phyloP scores from a whole-genome alignment of 2,888 invertebrate genomes.

The Microctonus brassicae region DNA sequence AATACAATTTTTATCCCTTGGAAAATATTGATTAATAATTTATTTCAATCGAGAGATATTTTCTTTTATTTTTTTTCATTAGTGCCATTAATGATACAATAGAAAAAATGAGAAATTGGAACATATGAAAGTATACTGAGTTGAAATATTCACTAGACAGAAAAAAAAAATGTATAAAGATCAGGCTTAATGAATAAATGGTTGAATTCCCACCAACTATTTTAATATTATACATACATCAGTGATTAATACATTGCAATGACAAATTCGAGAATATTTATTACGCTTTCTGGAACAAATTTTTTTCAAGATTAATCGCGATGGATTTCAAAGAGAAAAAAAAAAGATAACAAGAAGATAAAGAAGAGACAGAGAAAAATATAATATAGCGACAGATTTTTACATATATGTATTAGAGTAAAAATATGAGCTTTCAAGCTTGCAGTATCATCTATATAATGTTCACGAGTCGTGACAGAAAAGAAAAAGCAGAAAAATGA shows the following conservation, averaged over 20 bases:
- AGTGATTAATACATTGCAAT: background rate
- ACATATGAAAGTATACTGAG: background rate
- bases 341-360: too few species aligned
- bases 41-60: background rate
- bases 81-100: background rate
- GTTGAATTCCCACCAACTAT: background rate
- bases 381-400: background rate
- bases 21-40: background rate
- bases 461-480: background rate
- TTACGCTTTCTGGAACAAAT: background rate
- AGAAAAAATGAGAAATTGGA: background rate
- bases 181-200: background rate
- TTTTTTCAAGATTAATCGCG: background rate
- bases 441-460: background rate
- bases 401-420: background rate
- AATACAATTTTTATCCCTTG: background rate
- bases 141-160: constrained; percentile 2
- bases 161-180: background rate
- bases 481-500: background rate
- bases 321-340: background rate
- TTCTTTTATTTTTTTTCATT: background rate
- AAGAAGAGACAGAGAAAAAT: background rate
- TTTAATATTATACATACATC: background rate
- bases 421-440: background rate
- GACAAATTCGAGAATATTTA: background rate